Base-by-base conservation (phyloP, 2,797 vertebrate genomes). In the Poeciliopsis turneri region DNA sequence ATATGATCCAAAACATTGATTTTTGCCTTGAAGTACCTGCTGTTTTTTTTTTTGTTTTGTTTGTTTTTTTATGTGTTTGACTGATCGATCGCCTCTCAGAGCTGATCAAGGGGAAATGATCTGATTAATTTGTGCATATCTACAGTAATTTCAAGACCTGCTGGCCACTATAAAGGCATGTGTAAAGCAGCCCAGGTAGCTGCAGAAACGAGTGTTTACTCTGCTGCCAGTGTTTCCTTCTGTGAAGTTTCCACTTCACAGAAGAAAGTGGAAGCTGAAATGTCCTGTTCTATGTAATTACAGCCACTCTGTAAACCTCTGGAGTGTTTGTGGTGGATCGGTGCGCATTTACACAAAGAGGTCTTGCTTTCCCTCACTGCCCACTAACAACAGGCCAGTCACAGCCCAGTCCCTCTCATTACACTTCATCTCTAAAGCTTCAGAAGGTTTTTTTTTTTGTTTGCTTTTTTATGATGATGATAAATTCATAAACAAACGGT, bases 251-350 rank as follows among this genome's bases (percentile, higher is more conserved):
- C 0, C 12, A 45, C 43, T 49, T 7, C 64, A 47, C 43, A 45
- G 43, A 45, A 45, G 55, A 64, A 82, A 72, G 82, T 46, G 72
- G 80, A 81, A 76, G 80, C 74, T 78, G 30, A 78, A 79, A 70
- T 69, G 79, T 78, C 25, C 46, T 3, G 70, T 30, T 5, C 76
- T 61, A 57, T 88, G 82, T 88, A 72, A 85, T 79, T 86, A 85
- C 81, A 84, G 57, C 77, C 55, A 4, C 33, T 80, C 74, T 82
- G 79, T 79, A 78, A 88, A 83, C 78, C 74, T 84, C 74, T 76
- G 47, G 70, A 84, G 82, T 49, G 66, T 87, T 90, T 90, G 84
- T 84, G 73, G 73, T 79, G 49, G 72, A 70, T 74, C 87, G 82
- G 76, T 68, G 33, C 12, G 30, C 69, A 70, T 78, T 85, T 78